Conservation (phyloP, 2,113 vertebrate species). For the Numida meleagris region DNA sequence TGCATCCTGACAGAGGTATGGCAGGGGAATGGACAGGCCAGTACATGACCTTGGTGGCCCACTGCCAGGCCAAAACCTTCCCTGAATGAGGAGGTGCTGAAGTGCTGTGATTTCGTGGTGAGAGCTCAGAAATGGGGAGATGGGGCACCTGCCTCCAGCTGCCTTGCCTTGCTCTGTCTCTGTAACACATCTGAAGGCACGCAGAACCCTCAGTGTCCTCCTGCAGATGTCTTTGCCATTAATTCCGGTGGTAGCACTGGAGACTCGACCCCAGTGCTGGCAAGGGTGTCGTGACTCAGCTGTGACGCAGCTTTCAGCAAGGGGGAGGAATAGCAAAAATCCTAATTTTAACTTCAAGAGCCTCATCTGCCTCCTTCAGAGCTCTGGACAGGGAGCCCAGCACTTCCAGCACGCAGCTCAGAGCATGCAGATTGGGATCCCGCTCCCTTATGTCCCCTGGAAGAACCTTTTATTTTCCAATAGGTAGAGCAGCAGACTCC, state of each 20-base stretch:
- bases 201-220: background rate
- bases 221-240: background rate
- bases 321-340: conserved; percentile 31
- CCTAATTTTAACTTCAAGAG: conserved; percentile 52
- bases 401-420: background rate
- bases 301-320: conserved; percentile 15
- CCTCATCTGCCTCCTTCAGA: conserved; percentile 21
- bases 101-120: background rate
- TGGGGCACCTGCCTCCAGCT: background rate
- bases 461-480: background rate
- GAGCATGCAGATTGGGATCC: background rate
- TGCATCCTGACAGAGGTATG: background rate
- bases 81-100: background rate
- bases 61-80: background rate
- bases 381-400: conserved; percentile 37
- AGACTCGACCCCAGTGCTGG: background rate
- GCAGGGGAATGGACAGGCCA: background rate
- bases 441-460: background rate
- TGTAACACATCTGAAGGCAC: background rate
- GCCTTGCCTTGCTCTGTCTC: background rate
- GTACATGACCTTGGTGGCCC: background rate
- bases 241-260: background rate
- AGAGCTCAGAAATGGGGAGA: background rate
- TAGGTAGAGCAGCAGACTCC: rapidly evolving
- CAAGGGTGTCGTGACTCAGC: background rate